Percentiles rank a stretch among this genome's conserved stretches.
phyloP scores from a whole-genome alignment of 2,888 invertebrate species.

The Trichogramma dendrolimi region DNA sequence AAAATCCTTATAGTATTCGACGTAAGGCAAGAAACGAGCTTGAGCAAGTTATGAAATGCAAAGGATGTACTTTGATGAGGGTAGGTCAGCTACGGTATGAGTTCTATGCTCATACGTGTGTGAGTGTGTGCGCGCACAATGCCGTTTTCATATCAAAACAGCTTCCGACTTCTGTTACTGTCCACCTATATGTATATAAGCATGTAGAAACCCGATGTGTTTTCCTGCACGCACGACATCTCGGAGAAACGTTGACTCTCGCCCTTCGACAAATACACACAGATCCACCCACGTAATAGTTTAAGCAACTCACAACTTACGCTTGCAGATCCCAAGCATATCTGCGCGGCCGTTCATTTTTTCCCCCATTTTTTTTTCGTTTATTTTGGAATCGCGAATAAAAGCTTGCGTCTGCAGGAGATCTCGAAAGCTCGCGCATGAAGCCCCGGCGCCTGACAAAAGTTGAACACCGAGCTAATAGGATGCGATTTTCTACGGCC shows the following conservation, averaged over 20 bases:
- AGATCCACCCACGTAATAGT: too few relatives aligned
- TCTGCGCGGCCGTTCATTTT: too few relatives aligned
- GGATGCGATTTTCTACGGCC: constrained; percentile 46
- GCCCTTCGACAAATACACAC: too few relatives aligned
- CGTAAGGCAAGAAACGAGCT: background rate
- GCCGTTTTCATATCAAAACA: constrained; percentile 6
- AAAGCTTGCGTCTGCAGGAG: too few relatives aligned
- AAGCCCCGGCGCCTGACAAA: constrained; percentile 32
- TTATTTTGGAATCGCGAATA: too few relatives aligned
- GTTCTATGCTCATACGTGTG: background rate
- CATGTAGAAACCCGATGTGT: background rate
- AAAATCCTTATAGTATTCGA: background rate
- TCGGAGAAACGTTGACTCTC: background rate
- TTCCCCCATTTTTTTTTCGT: too few relatives aligned
- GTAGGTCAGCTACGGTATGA: constrained; percentile 12
- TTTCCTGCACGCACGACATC: constrained; percentile 14
- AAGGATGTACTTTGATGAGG: constrained; percentile 2
- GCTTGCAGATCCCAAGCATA: too few relatives aligned
- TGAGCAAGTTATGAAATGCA: background rate
- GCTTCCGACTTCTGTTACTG: constrained; percentile 18
- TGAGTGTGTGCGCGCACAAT: too few relatives aligned
- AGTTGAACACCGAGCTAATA: constrained; percentile 43
- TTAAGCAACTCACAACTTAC: too few relatives aligned
- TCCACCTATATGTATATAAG: background rate
- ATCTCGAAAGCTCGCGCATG: too few relatives aligned